Evolutionary conservation across 2,797 vertebrate genomes (phyloP), one percentile per base, ranked within the genome.

Genomic region (Heteromormyrus szaboi): DNA sequence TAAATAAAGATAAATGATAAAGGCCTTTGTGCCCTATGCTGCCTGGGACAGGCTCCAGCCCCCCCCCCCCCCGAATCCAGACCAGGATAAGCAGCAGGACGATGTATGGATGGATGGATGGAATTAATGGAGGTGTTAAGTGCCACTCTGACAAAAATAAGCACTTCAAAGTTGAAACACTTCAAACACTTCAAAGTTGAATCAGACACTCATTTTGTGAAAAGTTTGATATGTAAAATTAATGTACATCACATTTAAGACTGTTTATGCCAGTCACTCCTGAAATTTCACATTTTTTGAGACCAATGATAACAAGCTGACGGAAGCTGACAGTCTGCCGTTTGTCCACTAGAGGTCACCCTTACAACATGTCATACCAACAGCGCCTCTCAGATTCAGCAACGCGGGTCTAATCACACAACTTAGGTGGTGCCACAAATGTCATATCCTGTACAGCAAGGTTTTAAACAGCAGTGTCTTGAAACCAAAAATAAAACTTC

Each of bases 311-410:
- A 17, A 33, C 29, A 72, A 76, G 29, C 68, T 0, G 68, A 14
- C 68, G 2, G 68, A 41, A 76, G 68, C 68, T 76, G 33, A 37
- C 44, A 62, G 19, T 65, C 41, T 17, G n/a, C 8, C 56, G 22
- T 65, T 44, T 46, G 19, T 86, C 94, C 96, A 95, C 95, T 93
- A 95, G 95, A 93, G 94, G 95, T 94, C 96, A 96, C 94, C 91
- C 91, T 94, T 94, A 94, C 93, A 89, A 90, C 91, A 50, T 88
- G 95, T 94, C 11, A 85, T 56, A 53, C 19, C 29, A 56, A 56
- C 3, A 87, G 5, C 25, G 14, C 33, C 14, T 53, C 29, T 50
- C 19, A 12, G 12, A 5, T 37, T 44, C 37, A 48, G 7, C 22
- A 46, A 25, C 22, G 41, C 22, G 81, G 81, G 17, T 51, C 17